phyloP scores from a whole-genome alignment of 2,113 vertebrate species.

The Emydura subglobosa region DNA sequence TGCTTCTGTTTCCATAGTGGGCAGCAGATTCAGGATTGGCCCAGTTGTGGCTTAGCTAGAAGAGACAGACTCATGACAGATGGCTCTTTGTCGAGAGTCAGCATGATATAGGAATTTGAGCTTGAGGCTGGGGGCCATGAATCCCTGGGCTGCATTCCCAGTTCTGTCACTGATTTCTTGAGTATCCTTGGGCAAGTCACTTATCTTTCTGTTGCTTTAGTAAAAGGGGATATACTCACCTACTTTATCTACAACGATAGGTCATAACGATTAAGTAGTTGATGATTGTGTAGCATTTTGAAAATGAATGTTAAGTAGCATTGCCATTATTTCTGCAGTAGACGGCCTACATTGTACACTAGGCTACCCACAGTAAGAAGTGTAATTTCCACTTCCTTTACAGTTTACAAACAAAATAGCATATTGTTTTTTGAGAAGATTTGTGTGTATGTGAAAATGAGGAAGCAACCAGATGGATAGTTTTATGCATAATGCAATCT shows the following conservation, averaged over 20 bases:
- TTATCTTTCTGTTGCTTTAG: not conserved
- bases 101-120: not conserved
- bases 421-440: not conserved
- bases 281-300: not conserved
- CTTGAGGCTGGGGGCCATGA: not conserved
- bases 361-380: not conserved
- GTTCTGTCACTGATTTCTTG: not conserved
- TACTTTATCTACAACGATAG: not conserved
- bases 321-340: not conserved
- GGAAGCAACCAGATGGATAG: not conserved
- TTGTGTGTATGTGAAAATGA: not conserved
- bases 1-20: no score
- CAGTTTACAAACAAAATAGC: not conserved
- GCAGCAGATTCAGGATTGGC: not conserved
- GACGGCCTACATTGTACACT: not conserved
- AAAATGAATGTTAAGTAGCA: not conserved
- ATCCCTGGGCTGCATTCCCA: not conserved
- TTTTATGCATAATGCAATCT: not conserved
- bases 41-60: not conserved
- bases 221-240: not conserved
- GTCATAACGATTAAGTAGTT: not conserved
- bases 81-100: not conserved
- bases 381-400: not conserved
- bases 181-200: not conserved
- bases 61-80: not conserved